A percentile compares a stretch with the other conserved stretches of the same genome.
phyloP scores from a whole-genome alignment of 2,113 vertebrate genomes.

The Pandion haliaetus region DNA sequence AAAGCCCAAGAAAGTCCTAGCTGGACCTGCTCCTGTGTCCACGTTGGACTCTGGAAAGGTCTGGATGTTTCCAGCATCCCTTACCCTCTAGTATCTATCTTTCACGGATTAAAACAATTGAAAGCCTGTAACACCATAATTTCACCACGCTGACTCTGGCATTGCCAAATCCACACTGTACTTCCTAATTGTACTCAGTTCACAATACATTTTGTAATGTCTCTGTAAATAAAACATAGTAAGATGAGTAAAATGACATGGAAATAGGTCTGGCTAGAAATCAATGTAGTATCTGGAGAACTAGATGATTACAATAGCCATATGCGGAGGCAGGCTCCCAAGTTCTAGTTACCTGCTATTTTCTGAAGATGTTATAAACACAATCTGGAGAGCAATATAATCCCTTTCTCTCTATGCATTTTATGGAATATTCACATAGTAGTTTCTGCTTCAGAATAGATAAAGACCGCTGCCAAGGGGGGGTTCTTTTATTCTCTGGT shows the following conservation, averaged over 20 bases:
- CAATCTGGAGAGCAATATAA: not conserved
- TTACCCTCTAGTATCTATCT: not conserved
- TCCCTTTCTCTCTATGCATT: not conserved
- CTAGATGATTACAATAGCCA: not conserved
- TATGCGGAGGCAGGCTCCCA: not conserved
- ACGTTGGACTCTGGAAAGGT: not conserved
- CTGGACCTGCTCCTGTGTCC: not conserved
- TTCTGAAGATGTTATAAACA: not conserved
- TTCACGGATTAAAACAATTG: not conserved
- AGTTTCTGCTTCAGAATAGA: not conserved
- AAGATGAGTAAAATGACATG: slow-evolving; percentile 57
- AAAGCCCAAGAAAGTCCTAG: not conserved
- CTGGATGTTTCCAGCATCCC: not conserved
- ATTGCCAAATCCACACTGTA: not conserved
- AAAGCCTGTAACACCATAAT: not conserved
- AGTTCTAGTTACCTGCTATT: not conserved
- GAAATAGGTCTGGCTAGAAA: slow-evolving; percentile 36
- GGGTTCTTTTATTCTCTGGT: not conserved
- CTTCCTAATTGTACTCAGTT: not conserved
- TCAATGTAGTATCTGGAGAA: not conserved
- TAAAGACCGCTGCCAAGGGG: not conserved
- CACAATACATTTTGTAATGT: slow-evolving; percentile 61
- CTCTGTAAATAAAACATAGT: slow-evolving; percentile 52
- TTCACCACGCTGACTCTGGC: not conserved
- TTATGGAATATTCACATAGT: not conserved